phyloP scores from a whole-genome alignment of 2,888 invertebrate species.

The Erebia aethiops region DNA sequence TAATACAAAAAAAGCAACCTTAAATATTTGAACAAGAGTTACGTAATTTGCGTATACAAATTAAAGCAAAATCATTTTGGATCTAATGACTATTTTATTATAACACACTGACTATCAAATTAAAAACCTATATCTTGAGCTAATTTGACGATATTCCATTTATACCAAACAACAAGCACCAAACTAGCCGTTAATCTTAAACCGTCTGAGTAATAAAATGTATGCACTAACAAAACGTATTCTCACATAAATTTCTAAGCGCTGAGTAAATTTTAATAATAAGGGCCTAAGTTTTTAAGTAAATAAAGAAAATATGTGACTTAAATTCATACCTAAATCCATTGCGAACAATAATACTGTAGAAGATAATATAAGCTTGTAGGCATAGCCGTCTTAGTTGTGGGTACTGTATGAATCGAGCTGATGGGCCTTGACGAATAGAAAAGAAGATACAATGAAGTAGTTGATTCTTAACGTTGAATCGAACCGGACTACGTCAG shows the following conservation, averaged over 20 bases:
- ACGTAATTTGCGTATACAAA: background rate
- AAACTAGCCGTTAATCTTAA: background rate
- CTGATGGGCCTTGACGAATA: no score
- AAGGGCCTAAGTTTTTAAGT: background rate
- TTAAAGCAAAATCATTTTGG: background rate
- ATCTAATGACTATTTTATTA: background rate
- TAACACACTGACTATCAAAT: background rate
- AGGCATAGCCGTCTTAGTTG: no score
- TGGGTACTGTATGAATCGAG: no score
- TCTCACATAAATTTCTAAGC: no score
- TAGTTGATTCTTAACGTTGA: no score
- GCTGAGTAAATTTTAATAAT: no score
- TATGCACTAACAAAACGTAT: no score
- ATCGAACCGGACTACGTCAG: no score
- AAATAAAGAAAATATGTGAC: background rate
- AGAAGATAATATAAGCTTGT: background rate
- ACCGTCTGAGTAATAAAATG: no score
- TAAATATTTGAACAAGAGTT: background rate
- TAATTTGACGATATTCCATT: conserved; percentile 1
- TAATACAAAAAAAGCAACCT: background rate
- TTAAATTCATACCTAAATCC: background rate
- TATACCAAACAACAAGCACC: background rate
- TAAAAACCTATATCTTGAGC: background rate
- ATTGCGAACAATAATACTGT: background rate
- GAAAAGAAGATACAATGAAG: no score